Conservation (phyloP, 2,113 vertebrate species). For the Carassius gibelio region DNA sequence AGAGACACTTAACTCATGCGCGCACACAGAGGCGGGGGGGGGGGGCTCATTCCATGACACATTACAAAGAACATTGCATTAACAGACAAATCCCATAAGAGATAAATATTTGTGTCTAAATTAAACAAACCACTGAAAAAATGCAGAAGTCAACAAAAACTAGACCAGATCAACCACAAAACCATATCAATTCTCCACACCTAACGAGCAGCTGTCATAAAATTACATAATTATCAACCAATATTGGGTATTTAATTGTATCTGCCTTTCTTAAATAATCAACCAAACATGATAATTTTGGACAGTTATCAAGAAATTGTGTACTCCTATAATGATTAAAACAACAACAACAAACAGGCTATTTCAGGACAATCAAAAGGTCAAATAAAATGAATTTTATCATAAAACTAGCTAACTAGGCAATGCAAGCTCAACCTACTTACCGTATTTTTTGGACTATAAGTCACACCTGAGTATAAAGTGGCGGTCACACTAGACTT, state of each 20-base stretch:
- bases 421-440: neutral
- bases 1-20: slow-evolving; percentile 22
- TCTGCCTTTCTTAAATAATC: neutral
- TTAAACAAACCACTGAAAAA: slow-evolving; percentile 8
- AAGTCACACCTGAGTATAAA: no score
- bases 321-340: neutral
- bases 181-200: neutral
- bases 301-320: neutral
- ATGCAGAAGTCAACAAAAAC: slow-evolving; percentile 26
- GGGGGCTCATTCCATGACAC: slow-evolving; percentile 9
- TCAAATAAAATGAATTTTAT: neutral
- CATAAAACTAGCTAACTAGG: neutral
- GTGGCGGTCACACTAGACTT: no score
- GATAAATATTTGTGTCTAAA: neutral
- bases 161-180: neutral
- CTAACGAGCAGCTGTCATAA: neutral
- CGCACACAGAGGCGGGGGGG: neutral
- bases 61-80: slow-evolving; percentile 17
- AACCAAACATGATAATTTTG: neutral
- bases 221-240: neutral
- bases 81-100: slow-evolving; percentile 33
- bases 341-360: neutral
- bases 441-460: neutral
- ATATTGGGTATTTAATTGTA: neutral
- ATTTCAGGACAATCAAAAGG: neutral